Base-by-base conservation (phyloP, 1,140 invertebrate species). In the Zaprionus nigranus region DNA sequence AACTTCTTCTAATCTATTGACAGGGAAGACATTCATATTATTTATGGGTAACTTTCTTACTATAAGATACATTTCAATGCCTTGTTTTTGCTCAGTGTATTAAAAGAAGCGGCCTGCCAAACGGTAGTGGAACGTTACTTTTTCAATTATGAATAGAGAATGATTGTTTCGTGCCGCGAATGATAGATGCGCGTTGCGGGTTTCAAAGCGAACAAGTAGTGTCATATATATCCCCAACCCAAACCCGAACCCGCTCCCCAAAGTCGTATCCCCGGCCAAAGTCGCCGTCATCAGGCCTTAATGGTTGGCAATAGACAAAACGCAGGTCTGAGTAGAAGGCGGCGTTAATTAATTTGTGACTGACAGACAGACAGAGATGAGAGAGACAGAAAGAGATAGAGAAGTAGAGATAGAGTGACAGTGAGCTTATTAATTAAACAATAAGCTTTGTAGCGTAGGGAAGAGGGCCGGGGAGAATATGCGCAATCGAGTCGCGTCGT, bases 131-230 rank as follows among this genome's bases (percentile, higher is more conserved):
- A 84, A 79, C 63, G 78, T 75, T 88, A 83, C 78, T 73, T 87
- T 84, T 90, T 90, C 85, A 90, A 90, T 90, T 90, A 90, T 75
- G 81, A 90, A 85, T 84, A 79, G 81, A 84, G 85, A 90, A 90
- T 85, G 79, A 90, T 90, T 85, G 85, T 85, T 79, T 73, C 61
- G 81, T 75, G 67, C 49, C 30, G 38, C 54, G 24, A 67, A 62
- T 80, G 84, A 86, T 79, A 46, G 62, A 77, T 82, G 64, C 62
- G 28, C 36, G 6, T 46, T 57, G 22, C 40, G 30, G 53, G 63
- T 24, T 12, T 24, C 71, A 26, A 49, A 62, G 36, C 72, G n/a
- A 2, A 43, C 22, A 57, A 59, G 68, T 58, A 67, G 54, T 53
- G 57, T 49, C 38, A 56, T 46, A 2, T 20, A 20, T n/a, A 40